Conservation (phyloP, 2,797 vertebrate genomes). For the Galagoides demidoff region DNA sequence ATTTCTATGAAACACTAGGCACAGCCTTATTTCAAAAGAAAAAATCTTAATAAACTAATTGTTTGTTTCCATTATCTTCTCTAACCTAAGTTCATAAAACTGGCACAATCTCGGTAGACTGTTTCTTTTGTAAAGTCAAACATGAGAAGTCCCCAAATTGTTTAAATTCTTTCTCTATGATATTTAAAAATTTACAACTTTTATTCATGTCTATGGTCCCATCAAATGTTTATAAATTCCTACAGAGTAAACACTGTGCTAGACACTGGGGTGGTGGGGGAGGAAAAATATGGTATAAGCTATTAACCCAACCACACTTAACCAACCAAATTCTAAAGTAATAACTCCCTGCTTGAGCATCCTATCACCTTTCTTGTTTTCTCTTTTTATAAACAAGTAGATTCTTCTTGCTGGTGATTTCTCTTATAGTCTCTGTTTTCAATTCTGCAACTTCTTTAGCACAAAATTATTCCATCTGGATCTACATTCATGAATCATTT, state of each 20-base stretch:
- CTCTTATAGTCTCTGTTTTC: background rate
- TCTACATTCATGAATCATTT: background rate
- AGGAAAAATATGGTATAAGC: background rate
- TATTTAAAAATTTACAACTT: background rate
- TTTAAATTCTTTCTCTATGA: background rate
- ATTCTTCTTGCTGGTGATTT: background rate
- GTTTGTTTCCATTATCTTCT: conserved; percentile 22
- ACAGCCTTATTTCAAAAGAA: background rate
- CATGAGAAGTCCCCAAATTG: background rate
- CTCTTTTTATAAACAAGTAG: background rate
- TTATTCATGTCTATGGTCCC: background rate
- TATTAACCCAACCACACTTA: background rate
- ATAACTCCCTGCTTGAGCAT: background rate
- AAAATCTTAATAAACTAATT: background rate
- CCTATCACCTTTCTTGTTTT: background rate
- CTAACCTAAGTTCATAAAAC: background rate
- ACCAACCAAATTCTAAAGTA: background rate
- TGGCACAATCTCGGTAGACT: background rate
- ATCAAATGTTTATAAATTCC: background rate
- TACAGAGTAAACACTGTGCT: background rate
- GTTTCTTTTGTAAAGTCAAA: conserved; percentile 2
- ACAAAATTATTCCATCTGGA: background rate
- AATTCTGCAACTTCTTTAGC: background rate
- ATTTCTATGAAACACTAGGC: background rate
- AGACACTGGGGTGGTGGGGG: background rate